These are phyloP conservation scores for Luperina testacea DNA, from an alignment of 2,888 invertebrate species.

Conservation along the genomic window DNA sequence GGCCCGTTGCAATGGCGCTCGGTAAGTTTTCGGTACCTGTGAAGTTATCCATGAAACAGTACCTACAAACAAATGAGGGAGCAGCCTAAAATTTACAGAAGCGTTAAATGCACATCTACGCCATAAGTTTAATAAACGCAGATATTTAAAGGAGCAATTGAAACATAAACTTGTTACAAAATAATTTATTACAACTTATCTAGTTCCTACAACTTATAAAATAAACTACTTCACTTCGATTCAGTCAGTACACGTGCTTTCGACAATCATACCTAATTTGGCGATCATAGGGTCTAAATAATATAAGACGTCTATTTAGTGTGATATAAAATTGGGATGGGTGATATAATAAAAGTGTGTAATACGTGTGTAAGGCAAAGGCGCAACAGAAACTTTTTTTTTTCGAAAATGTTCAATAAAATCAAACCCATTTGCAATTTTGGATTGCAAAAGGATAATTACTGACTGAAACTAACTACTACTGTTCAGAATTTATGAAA, in stretches of 20 bases:
- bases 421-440: not conserved
- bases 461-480: not conserved
- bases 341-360: conserved; percentile 67
- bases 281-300: conserved; percentile 54
- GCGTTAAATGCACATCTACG: not conserved
- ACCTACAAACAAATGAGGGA: conserved; percentile 13
- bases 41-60: not conserved
- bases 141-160: conserved; percentile 50
- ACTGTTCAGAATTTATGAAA: not conserved
- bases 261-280: conserved; percentile 55
- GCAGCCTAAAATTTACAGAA: conserved; percentile 23
- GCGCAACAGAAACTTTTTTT: conserved; percentile 25
- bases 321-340: conserved; percentile 75
- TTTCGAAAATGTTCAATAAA: not conserved
- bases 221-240: conserved; percentile 58
- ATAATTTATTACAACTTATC: conserved; percentile 81
- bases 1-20: not conserved
- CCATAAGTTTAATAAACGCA: conserved; percentile 6
- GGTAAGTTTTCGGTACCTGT: not conserved
- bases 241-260: conserved; percentile 69
- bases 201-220: conserved; percentile 78
- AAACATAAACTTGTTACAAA: conserved; percentile 65
- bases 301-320: conserved; percentile 63
- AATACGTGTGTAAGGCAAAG: conserved; percentile 49
- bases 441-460: not conserved